These are phyloP conservation scores for Hypsopygia costalis DNA, from an alignment of 2,888 invertebrate species.

Conservation along the genomic window DNA sequence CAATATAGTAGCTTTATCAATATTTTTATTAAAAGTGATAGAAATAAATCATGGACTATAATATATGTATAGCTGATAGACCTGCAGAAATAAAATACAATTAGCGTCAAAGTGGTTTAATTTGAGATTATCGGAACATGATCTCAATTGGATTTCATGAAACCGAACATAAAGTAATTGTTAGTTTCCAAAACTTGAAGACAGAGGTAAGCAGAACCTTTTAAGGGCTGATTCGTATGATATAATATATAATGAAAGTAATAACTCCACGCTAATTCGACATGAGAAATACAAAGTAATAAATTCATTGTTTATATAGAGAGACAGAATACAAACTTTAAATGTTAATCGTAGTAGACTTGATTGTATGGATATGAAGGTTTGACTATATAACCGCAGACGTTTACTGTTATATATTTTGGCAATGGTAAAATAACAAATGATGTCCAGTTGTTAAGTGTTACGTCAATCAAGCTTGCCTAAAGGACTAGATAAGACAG, in stretches of 20 bases:
- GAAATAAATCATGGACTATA: too few species aligned
- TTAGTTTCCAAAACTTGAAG: slow-evolving; percentile 14
- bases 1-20: too few species aligned
- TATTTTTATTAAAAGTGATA: too few species aligned
- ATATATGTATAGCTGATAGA: background rate
- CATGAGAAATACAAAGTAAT: too few species aligned
- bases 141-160: slow-evolving; percentile 8
- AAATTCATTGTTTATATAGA: too few species aligned
- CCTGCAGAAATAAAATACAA: background rate
- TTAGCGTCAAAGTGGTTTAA: background rate
- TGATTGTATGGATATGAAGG: too few species aligned
- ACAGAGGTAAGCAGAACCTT: slow-evolving; percentile 9
- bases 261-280: too few species aligned
- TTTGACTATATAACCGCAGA: too few species aligned
- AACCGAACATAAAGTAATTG: slow-evolving; percentile 17
- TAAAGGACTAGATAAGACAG: slow-evolving; percentile 57
- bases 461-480: slow-evolving; percentile 55
- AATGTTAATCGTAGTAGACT: too few species aligned
- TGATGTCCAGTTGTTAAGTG: slow-evolving; percentile 29
- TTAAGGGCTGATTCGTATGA: slow-evolving; percentile 20
- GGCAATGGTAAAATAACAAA: slow-evolving; percentile 40
- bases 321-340: too few species aligned
- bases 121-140: slow-evolving; percentile 2
- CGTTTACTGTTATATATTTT: too few species aligned
- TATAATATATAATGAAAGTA: slow-evolving; percentile 10